Evolutionary conservation across 2,888 invertebrate genomes (phyloP), one percentile per base, ranked within the genome.

Genomic region (Willowsia nigromaculata): DNA sequence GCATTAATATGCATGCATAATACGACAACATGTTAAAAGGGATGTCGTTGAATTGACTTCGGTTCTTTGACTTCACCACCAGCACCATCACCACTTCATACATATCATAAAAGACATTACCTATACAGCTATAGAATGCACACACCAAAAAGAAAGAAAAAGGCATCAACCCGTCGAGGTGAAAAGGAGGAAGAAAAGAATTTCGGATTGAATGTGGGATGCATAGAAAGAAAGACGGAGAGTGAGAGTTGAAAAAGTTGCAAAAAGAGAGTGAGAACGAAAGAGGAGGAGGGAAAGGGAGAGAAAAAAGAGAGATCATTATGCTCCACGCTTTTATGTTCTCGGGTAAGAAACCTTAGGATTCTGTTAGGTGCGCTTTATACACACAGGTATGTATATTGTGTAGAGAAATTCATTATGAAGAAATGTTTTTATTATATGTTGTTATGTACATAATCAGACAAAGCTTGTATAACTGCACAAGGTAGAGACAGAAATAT

Each of bases 41-140:
- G 47, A 47, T 47, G 47, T 74, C 47, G 47, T 74, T 74, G 33
- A 71, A 27, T 71, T 43, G 71, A 71, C 47, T 47, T 47, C 47
- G 27, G 74, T 74, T 74, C 74, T 74, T 74, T 74, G 74, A 74
- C 74, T 74, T 74, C 74, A 27, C 74, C 47, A 74, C 25, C 43
- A 27, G 15, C 40, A 27, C 74, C n/a, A 43, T 47, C 15, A n/a
- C 43, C 25, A 25, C 43, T 25, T 43, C n/a, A 27, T 18, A 33
- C 33, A 18, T 13, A n/a, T n/a, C n/a, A n/a, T n/a, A n/a, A n/a
- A n/a, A 43, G 43, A 40, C 11, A 40, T 68, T 37, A 7, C n/a
- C n/a, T 68, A 22, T 13, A 22, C 40, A 33, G 27, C 56, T 59
- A 11, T 25, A 22, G 2, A 11, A 11, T 25, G 11, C 7, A 59